Evolutionary conservation across 2,113 vertebrate species (phyloP), one percentile per base, ranked within the genome.

Genomic region (Caracal caracal): DNA sequence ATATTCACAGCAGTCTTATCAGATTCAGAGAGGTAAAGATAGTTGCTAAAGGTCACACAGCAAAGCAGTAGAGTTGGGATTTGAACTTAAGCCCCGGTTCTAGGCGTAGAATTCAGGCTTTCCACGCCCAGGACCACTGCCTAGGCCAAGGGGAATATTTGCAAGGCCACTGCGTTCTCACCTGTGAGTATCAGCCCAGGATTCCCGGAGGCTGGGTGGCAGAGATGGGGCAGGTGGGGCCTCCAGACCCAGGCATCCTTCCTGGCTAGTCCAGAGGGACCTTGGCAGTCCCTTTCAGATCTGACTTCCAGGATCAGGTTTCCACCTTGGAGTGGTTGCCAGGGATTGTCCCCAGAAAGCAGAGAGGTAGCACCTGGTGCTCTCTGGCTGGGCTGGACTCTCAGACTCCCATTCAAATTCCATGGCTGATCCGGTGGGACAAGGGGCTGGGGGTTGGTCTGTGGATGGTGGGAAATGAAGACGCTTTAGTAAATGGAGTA

Each of bases 41-140:
- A 78, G 56, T 49, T 66, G 90, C 11, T 51, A 2, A 35, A 61
- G 15, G 49, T 53, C 63, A 59, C 75, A 84, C 56, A 90, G 49
- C 47, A 15, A 92, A 6, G 43, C 11, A 0, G 1, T 49, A 22
- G 88, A 79, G 53, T 66, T 84, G 13, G 80, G 40, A 94, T 88
- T 73, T 79, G 51, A 92, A 40, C 84, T 40, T 82, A 97, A 37
- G 78, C 76, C 91, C 70, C 68, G 35, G 15, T 1, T 95, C 47
- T 93, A 82, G 95, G 89, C 53, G 47, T 3, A 5, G 68, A 5
- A 3, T 78, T 26, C 65, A 10, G 51, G 59, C 65, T 85, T 30
- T 28, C 43, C 10, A 1, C 4, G 16, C 26, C 16, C 35, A 40
- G 26, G 35, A 5, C 6, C 79, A n/a, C 47, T 24, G 24, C 6